These are phyloP conservation scores for Orycteropus afer DNA, from an alignment of 2,113 vertebrate species.

Conservation along the genomic window DNA sequence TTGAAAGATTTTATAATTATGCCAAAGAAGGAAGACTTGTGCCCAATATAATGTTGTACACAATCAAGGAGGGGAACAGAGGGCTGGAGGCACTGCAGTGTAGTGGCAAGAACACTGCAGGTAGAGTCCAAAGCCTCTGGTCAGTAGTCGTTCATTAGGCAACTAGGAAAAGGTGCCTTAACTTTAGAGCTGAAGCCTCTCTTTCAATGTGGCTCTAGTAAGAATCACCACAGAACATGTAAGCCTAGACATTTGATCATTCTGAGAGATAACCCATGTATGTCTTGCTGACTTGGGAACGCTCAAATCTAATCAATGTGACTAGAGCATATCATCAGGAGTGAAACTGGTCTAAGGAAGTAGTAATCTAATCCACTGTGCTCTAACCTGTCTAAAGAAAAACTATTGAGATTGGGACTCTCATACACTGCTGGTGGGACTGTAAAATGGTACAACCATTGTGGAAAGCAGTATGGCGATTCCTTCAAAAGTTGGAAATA, in stretches of 20 bases:
- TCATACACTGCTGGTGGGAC: too few species aligned
- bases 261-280: neutral
- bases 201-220: neutral
- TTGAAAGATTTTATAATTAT: neutral
- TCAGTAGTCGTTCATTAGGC: too few species aligned
- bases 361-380: neutral
- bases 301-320: neutral
- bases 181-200: neutral
- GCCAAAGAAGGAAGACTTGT: neutral
- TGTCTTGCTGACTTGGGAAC: neutral
- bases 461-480: too few species aligned
- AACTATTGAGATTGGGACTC: too few species aligned
- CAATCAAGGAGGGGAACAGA: neutral
- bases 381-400: constrained; percentile 16
- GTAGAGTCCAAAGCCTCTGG: neutral
- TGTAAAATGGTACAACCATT: too few species aligned
- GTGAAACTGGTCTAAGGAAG: neutral
- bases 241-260: neutral
- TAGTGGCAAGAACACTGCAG: neutral
- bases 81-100: too few species aligned
- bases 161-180: rapidly evolving
- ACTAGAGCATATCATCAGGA: neutral
- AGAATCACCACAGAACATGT: neutral
- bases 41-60: neutral
- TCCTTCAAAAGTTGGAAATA: too few species aligned